Conservation (phyloP, 2,797 vertebrate genomes). For the Helicolenus hilgendorfi region DNA sequence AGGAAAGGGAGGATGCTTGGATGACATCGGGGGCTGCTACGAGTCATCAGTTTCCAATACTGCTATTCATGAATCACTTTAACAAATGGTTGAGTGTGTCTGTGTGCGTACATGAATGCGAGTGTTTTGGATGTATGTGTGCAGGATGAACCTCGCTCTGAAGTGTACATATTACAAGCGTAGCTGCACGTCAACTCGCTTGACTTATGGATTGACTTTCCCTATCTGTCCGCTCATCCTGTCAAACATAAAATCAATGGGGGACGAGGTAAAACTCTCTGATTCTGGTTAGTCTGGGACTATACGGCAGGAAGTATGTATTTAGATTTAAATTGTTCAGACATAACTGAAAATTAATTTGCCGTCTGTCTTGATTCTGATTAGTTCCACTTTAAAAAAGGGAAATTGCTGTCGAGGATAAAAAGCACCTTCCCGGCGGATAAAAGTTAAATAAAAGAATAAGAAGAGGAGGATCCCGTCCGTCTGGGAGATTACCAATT, state of each 20-base stretch:
- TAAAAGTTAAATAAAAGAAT: conserved; percentile 1
- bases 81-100: conserved; percentile 54
- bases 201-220: conserved; percentile 17
- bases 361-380: conserved; percentile 13
- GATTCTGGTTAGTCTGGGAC: background rate
- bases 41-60: conserved; percentile 67
- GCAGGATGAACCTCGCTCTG: background rate
- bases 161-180: conserved; percentile 21
- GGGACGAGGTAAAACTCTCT: background rate
- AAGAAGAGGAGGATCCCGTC: conserved; percentile 8
- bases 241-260: background rate
- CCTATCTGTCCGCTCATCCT: background rate
- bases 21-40: conserved; percentile 59
- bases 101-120: background rate
- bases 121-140: background rate
- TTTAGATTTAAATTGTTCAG: background rate
- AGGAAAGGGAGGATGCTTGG: conserved; percentile 53
- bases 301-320: background rate
- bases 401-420: conserved; percentile 7
- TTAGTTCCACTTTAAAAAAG: conserved; percentile 13
- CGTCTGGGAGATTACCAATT: conserved; percentile 58
- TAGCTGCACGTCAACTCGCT: background rate
- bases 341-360: background rate
- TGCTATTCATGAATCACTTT: conserved; percentile 68
- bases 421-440: conserved; percentile 9